phyloP scores from a whole-genome alignment of 2,113 vertebrate genomes.

The Thunnus thynnus region DNA sequence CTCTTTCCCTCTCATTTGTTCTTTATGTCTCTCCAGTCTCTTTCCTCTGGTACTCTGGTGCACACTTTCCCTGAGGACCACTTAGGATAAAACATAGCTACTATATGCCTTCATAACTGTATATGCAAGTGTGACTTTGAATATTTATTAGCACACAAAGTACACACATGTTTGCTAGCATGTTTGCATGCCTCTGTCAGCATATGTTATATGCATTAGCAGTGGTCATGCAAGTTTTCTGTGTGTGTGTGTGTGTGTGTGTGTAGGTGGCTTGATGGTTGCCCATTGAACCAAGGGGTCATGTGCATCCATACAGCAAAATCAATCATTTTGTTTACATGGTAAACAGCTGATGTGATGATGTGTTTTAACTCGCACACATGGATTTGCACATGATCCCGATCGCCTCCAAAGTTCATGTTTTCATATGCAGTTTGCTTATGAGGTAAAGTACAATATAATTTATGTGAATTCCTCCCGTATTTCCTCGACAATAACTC shows the following conservation, averaged over 20 bases:
- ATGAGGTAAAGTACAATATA: not conserved
- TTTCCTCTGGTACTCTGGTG: not conserved
- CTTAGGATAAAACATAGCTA: slow-evolving; percentile 3
- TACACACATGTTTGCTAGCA: not conserved
- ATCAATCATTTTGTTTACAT: slow-evolving; percentile 9
- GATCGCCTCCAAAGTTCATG: not conserved
- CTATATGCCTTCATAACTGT: slow-evolving; percentile 1
- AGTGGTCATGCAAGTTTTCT: not conserved
- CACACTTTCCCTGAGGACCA: slow-evolving; percentile 3
- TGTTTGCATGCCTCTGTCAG: slow-evolving; percentile 4
- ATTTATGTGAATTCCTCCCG: slow-evolving; percentile 26
- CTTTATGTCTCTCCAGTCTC: slow-evolving; percentile 33
- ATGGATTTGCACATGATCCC: no score
- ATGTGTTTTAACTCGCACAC: no score
- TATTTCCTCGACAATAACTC: slow-evolving; percentile 33
- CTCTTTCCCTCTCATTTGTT: slow-evolving; percentile 28
- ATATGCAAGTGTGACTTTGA: not conserved
- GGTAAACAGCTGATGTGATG: not conserved
- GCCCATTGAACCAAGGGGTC: not conserved
- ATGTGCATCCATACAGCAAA: not conserved
- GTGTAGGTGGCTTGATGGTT: not conserved
- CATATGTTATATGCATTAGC: not conserved
- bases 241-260: not conserved
- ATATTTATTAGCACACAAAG: not conserved
- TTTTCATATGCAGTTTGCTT: not conserved